Conservation (phyloP, 2,888 invertebrate species). For the Latheticus oryzae region DNA sequence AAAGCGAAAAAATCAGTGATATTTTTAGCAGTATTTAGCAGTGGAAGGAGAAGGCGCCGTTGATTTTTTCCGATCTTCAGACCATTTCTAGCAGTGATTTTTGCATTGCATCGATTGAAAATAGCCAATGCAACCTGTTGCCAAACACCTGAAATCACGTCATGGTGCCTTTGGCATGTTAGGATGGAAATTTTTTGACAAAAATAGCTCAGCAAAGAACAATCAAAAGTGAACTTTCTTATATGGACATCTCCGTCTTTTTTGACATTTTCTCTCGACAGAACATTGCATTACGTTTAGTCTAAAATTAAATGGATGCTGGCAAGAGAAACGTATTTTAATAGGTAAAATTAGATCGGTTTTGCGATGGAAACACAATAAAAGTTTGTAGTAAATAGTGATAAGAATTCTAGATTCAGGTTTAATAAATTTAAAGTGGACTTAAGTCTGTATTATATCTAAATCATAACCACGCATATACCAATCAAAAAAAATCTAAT, state of each 20-base stretch:
- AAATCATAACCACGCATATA: conserved; percentile 1
- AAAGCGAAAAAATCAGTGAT: too few species aligned
- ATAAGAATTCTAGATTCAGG: too few species aligned
- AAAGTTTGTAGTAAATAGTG: conserved; percentile 18
- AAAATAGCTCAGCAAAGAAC: too few species aligned
- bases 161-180: too few species aligned
- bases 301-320: conserved; percentile 40
- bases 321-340: conserved; percentile 41
- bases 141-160: conserved; percentile 37
- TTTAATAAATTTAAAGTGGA: too few species aligned
- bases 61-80: too few species aligned
- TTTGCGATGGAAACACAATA: conserved; percentile 27
- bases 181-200: too few species aligned
- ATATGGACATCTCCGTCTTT: too few species aligned
- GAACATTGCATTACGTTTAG: conserved; percentile 39
- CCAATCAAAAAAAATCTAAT: conserved; percentile 25
- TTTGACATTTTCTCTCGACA: too few species aligned
- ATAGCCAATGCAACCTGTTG: conserved; percentile 32
- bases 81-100: conserved; percentile 11
- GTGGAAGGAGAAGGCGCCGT: conserved; percentile 28
- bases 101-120: not conserved
- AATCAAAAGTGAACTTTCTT: too few species aligned
- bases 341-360: conserved; percentile 41
- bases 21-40: conserved; percentile 23
- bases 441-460: not conserved